These are phyloP conservation scores for Nematostella vectensis DNA, from an alignment of 92 coral and sea anemone genomes.

Conservation along the genomic window DNA sequence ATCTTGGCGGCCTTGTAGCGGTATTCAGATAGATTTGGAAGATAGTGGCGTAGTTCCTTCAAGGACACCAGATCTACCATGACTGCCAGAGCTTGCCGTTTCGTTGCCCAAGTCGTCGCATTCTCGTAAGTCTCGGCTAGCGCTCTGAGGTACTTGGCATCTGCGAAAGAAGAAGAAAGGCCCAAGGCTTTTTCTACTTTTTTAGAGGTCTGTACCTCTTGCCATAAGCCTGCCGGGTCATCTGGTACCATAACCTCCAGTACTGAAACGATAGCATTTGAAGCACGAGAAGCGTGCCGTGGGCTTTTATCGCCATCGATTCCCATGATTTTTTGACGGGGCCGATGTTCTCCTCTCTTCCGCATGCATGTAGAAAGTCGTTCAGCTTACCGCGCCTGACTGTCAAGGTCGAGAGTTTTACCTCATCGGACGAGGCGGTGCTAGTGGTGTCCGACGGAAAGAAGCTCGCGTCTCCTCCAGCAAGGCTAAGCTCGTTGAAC, in stretches of 20 bases:
- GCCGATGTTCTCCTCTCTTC: constrained; percentile 1
- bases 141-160: constrained; percentile 1
- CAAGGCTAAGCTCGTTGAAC: background rate
- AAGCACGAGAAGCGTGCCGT: background rate
- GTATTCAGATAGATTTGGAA: constrained; percentile 14
- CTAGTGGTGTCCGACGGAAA: background rate
- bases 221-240: background rate
- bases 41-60: constrained; percentile 5
- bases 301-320: background rate
- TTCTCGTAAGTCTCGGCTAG: constrained; percentile 13
- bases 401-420: background rate
- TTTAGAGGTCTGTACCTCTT: constrained; percentile 3
- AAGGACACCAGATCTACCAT: constrained; percentile 22
- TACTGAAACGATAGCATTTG: constrained; percentile 7
- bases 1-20: constrained; percentile 12
- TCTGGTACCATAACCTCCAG: constrained; percentile 3
- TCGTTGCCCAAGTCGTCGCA: constrained; percentile 11
- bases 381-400: constrained; percentile 1
- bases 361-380: background rate
- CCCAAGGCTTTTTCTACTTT: background rate
- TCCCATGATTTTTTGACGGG: no score
- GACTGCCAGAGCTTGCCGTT: constrained; percentile 13
- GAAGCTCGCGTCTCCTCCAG: background rate
- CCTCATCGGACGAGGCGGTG: background rate
- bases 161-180: background rate